Evolutionary conservation across 2,113 vertebrate species (phyloP).

Genomic region (Octodon degus): DNA sequence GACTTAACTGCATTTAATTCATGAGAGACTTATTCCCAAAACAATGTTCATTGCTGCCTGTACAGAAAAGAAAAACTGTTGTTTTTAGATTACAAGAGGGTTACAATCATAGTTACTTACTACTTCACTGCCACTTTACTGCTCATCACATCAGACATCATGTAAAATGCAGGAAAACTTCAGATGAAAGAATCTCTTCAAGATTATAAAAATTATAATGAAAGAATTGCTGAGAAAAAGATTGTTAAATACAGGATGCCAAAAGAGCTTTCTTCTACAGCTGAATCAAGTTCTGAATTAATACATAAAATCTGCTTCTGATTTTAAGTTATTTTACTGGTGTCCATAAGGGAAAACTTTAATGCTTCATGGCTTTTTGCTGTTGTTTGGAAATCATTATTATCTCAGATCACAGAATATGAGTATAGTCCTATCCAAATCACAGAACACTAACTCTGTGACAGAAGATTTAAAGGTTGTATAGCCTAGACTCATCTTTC

Average conservation of each 20-base stretch:
- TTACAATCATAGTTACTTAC: slow-evolving; percentile 98
- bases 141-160: slow-evolving; percentile 96
- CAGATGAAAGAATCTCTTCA: background rate
- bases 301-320: slow-evolving; percentile 53
- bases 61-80: slow-evolving; percentile 93
- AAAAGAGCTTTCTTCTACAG: background rate
- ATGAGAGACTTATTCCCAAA: background rate
- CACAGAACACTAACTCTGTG: background rate
- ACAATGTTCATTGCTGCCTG: slow-evolving; percentile 91
- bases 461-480: background rate
- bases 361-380: background rate
- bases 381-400: slow-evolving; percentile 8
- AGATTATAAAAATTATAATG: slow-evolving; percentile 15
- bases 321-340: background rate
- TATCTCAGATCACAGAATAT: background rate
- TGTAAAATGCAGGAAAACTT: slow-evolving; percentile 90
- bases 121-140: slow-evolving; percentile 96
- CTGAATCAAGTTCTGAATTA: slow-evolving; percentile 69
- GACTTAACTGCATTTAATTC: background rate
- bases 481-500: background rate
- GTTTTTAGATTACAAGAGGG: slow-evolving; percentile 97
- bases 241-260: slow-evolving; percentile 23
- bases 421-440: background rate
- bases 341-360: slow-evolving; percentile 29
- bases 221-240: slow-evolving; percentile 67